Conservation (phyloP, 1,140 invertebrate species). For the Drosophila miranda region DNA sequence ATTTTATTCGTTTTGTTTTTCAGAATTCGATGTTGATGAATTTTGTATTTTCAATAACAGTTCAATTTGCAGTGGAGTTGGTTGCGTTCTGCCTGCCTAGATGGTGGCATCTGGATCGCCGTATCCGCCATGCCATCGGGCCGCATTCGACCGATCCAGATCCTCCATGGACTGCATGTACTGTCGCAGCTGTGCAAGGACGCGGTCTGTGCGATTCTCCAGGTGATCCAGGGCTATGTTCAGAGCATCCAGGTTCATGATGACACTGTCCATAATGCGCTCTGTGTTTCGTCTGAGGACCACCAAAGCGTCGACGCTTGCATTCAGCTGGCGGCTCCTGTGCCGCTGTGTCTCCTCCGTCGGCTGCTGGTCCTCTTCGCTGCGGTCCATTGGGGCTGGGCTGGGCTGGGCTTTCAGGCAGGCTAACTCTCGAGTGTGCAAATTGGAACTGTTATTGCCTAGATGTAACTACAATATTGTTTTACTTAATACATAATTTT, state of each 20-base stretch:
- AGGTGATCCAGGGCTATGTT: constrained; percentile 41
- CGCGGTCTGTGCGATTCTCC: constrained; percentile 43
- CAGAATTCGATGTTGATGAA: constrained; percentile 9
- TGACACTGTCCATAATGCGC: constrained; percentile 31
- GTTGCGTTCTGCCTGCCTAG: constrained; percentile 1
- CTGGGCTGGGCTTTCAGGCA: neutral
- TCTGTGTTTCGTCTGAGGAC: constrained; percentile 14
- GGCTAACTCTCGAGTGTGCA: neutral
- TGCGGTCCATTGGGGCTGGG: no score
- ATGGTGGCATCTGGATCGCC: constrained; percentile 12
- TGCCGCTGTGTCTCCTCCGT: no score
- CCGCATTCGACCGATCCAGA: neutral
- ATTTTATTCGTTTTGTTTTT: constrained; percentile 29
- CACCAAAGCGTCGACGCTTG: neutral
- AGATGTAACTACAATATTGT: no score
- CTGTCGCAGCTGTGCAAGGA: constrained; percentile 12
- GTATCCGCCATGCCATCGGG: constrained; percentile 5
- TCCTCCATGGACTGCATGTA: neutral
- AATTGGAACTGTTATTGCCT: neutral
- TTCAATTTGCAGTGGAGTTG: neutral
- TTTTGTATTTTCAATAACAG: constrained; percentile 8
- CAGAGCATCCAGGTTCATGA: constrained; percentile 25
- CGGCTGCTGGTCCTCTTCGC: no score
- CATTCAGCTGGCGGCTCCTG: no score
- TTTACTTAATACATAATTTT: no score